These are phyloP conservation scores for Himalopsyche phryganea DNA, from an alignment of 1,140 invertebrate genomes.

Conservation along the genomic window DNA sequence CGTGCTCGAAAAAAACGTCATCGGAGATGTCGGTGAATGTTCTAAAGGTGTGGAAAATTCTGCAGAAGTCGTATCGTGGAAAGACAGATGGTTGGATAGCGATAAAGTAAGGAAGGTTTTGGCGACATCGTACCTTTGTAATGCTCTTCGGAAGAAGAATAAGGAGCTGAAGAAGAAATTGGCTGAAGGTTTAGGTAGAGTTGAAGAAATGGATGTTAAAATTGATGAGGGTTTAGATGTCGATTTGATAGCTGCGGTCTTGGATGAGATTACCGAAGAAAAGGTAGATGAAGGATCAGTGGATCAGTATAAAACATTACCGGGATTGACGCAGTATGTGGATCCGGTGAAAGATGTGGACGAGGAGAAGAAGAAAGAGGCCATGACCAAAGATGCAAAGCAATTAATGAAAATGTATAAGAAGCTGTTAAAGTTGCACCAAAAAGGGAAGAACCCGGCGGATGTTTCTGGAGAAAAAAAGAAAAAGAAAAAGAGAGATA, in stretches of 20 bases:
- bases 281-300: slow-evolving; percentile 44
- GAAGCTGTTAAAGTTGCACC: slow-evolving; percentile 48
- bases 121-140: slow-evolving; percentile 52
- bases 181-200: slow-evolving; percentile 36
- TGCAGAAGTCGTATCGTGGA: slow-evolving; percentile 46
- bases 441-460: slow-evolving; percentile 39
- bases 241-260: background rate
- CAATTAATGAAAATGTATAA: slow-evolving; percentile 51
- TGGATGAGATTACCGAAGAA: background rate
- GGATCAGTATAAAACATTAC: slow-evolving; percentile 47
- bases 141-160: slow-evolving; percentile 57
- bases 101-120: slow-evolving; percentile 56
- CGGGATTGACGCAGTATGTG: slow-evolving; percentile 46
- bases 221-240: slow-evolving; percentile 8
- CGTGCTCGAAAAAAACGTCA: slow-evolving; percentile 18
- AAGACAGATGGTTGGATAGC: slow-evolving; percentile 49
- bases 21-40: slow-evolving; percentile 30
- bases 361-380: slow-evolving; percentile 25
- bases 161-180: slow-evolving; percentile 53
- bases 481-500: slow-evolving; percentile 44
- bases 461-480: slow-evolving; percentile 37
- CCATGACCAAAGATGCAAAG: slow-evolving; percentile 49
- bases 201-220: slow-evolving; percentile 5
- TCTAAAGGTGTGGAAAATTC: slow-evolving; percentile 42
- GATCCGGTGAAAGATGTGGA: slow-evolving; percentile 38